These are phyloP conservation scores for Mus musculus DNA, from an alignment of 2,113 vertebrate genomes.

Conservation along the genomic window GRCm39 chr16:42257001-42257500, in stretches of 20 bases:
- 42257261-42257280: neutral
- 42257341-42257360: neutral
- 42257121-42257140: neutral
- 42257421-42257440: neutral
- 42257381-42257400: neutral
- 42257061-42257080: constrained; percentile 43
- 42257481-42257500: neutral
- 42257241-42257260: neutral
- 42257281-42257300: neutral
- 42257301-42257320: no score
- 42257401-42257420: neutral
- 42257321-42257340: neutral
- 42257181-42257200: neutral
- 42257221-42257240: neutral
- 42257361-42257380: neutral
- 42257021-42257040: neutral
- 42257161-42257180: neutral
- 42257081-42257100: neutral
- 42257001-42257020: neutral
- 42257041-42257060: neutral
- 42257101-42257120: neutral
- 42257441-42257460: neutral
- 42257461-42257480: neutral
- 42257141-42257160: neutral
- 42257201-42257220: neutral